A percentile compares a stretch with the other conserved stretches of the same genome.
phyloP scores from a whole-genome alignment of 2,888 invertebrate species.

The Apamea sordens region DNA sequence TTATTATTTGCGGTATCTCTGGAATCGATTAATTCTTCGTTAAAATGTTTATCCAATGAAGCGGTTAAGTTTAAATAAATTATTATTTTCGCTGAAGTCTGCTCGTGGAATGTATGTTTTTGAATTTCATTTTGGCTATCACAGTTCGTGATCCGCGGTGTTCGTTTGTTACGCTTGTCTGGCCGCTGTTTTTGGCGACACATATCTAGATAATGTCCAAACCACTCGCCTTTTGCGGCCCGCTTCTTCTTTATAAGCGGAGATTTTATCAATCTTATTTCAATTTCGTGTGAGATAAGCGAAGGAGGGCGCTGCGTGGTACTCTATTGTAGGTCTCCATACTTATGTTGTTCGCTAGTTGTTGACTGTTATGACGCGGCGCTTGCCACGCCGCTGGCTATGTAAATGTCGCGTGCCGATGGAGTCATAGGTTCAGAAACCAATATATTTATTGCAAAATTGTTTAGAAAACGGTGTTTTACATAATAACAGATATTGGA shows the following conservation, averaged over 20 bases:
- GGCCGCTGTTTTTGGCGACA: slow-evolving; percentile 82
- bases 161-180: slow-evolving; percentile 80
- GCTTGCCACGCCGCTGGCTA: slow-evolving; percentile 74
- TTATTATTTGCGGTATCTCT: slow-evolving; percentile 43
- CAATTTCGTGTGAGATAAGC: slow-evolving; percentile 81
- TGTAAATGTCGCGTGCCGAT: slow-evolving; percentile 88
- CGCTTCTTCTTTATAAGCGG: slow-evolving; percentile 77
- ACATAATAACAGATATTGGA: slow-evolving; percentile 79
- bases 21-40: slow-evolving; percentile 33
- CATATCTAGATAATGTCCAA: slow-evolving; percentile 83
- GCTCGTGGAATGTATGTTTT: slow-evolving; percentile 45
- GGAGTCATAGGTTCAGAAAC: slow-evolving; percentile 86
- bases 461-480: slow-evolving; percentile 82
- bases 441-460: slow-evolving; percentile 85
- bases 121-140: slow-evolving; percentile 77
- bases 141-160: slow-evolving; percentile 71
- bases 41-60: slow-evolving; percentile 40
- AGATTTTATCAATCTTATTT: slow-evolving; percentile 84
- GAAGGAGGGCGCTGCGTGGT: slow-evolving; percentile 73
- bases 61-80: slow-evolving; percentile 32
- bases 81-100: slow-evolving; percentile 31
- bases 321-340: slow-evolving; percentile 55
- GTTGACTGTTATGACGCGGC: slow-evolving; percentile 66
- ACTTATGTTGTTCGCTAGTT: slow-evolving; percentile 47
- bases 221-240: slow-evolving; percentile 81